Conservation (phyloP, 2,888 invertebrate genomes). For the Cantharis flavilabris region DNA sequence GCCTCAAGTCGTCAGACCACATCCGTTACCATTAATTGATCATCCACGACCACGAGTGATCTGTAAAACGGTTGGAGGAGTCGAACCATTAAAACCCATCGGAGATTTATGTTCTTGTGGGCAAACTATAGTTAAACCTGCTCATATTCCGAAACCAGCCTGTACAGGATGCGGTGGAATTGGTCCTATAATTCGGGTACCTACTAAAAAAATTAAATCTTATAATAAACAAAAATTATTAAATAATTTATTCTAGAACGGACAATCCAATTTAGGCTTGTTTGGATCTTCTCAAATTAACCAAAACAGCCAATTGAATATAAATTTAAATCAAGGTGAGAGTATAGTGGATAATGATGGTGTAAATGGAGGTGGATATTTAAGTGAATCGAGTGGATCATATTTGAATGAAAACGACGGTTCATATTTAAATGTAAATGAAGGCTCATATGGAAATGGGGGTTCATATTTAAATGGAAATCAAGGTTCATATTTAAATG, state of each 20-base stretch:
- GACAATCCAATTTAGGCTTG: background rate
- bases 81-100: slow-evolving; percentile 38
- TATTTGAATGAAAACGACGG: background rate
- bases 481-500: background rate
- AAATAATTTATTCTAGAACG: background rate
- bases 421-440: background rate
- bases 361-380: background rate
- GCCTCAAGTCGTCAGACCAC: slow-evolving; percentile 48
- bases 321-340: background rate
- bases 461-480: background rate
- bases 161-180: slow-evolving; percentile 34
- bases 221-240: background rate
- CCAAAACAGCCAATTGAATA: background rate
- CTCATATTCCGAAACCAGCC: slow-evolving; percentile 46
- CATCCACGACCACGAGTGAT: slow-evolving; percentile 35
- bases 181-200: background rate
- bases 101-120: slow-evolving; percentile 46
- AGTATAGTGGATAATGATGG: background rate
- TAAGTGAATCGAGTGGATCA: background rate
- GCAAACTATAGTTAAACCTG: slow-evolving; percentile 49
- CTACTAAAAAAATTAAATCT: background rate
- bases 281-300: too few relatives aligned
- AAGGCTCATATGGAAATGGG: background rate
- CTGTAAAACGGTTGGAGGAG: slow-evolving; percentile 32
- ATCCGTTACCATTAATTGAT: slow-evolving; percentile 38